These are phyloP conservation scores for Carduelis carduelis DNA, from an alignment of 2,797 vertebrate species.

Conservation along the genomic window DNA sequence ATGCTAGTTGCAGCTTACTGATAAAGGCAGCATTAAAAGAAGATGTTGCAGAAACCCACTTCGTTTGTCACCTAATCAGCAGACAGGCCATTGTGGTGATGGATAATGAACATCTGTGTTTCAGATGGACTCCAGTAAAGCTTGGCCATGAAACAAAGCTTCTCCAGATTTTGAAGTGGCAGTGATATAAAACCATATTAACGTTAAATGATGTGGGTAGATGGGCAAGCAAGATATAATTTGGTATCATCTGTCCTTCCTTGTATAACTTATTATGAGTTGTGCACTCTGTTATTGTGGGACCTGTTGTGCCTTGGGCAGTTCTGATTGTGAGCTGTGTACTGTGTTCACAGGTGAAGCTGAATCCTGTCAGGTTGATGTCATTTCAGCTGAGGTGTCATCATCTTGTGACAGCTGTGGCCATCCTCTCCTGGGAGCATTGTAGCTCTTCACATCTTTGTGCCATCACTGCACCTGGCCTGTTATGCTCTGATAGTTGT, in stretches of 20 bases:
- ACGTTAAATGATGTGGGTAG: not conserved
- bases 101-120: not conserved
- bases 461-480: not conserved
- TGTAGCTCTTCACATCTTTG: not conserved
- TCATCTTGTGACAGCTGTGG: not conserved
- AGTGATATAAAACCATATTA: not conserved
- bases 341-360: not conserved
- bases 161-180: not conserved
- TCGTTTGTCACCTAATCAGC: not conserved
- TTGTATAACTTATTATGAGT: not conserved
- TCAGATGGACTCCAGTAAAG: not conserved
- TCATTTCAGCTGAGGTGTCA: rapidly evolving
- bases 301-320: not conserved
- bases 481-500: rapidly evolving
- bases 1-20: not conserved
- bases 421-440: not conserved
- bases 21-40: not conserved
- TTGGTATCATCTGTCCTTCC: not conserved
- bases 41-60: not conserved
- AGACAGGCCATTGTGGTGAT: not conserved
- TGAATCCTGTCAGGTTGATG: not conserved
- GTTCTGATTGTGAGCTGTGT: not conserved
- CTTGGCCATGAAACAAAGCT: not conserved
- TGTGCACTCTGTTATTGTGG: not conserved
- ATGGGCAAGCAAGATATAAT: not conserved